Percentiles rank a stretch among this genome's conserved stretches.
phyloP scores from a whole-genome alignment of 2,797 vertebrate genomes.

The Hoplostethus mediterraneus region DNA sequence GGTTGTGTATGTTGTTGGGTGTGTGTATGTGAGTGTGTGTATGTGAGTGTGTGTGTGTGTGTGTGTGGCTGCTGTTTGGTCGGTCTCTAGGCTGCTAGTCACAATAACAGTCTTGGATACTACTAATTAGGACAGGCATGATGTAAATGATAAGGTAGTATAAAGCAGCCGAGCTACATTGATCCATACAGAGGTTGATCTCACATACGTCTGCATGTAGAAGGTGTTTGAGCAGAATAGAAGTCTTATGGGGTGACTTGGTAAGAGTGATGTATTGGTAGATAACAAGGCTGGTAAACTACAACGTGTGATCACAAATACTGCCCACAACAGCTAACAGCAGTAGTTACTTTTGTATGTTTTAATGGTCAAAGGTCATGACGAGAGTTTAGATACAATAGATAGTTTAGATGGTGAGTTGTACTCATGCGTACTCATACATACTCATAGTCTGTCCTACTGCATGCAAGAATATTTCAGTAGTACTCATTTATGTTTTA shows the following conservation, averaged over 20 bases:
- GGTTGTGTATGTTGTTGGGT: constrained; percentile 15
- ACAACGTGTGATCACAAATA: neutral
- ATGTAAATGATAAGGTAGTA: neutral
- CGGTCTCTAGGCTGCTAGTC: constrained; percentile 5
- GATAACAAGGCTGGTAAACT: neutral
- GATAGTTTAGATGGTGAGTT: no score
- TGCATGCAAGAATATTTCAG: no score
- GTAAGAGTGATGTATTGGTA: neutral
- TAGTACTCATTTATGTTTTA: no score
- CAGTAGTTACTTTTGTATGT: neutral
- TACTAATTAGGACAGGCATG: constrained; percentile 5
- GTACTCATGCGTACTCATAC: no score
- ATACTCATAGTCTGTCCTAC: no score
- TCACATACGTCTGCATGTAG: no score
- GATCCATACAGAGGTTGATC: no score
- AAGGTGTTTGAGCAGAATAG: no score
- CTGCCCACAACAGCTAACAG: neutral
- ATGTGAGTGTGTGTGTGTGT: neutral
- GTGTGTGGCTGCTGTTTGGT: constrained; percentile 10
- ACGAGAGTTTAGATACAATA: no score
- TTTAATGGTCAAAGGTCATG: neutral
- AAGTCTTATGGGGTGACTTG: no score
- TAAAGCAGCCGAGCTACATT: neutral
- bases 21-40: constrained; percentile 8
- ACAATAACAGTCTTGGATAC: constrained; percentile 20